Evolutionary conservation across 2,888 invertebrate species (phyloP).

Genomic region (Sialis lutaria): DNA sequence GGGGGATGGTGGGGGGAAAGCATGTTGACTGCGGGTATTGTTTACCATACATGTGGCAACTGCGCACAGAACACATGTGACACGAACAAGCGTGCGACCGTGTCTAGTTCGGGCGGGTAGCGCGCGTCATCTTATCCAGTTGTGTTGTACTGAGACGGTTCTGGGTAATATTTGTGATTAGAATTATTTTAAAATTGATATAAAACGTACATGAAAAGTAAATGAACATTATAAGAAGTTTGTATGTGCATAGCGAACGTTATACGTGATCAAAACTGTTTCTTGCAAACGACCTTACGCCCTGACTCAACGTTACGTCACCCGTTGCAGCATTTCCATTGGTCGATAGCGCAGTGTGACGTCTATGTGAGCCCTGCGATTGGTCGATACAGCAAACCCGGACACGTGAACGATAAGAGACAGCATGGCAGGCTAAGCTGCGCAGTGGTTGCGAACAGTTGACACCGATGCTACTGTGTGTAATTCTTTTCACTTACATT

Average conservation of each 20-base stretch:
- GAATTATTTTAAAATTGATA: too few species aligned
- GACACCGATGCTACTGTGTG: conserved; percentile 17
- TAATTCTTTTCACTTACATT: background rate
- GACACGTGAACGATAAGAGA: conserved; percentile 28
- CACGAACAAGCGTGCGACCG: conserved; percentile 8
- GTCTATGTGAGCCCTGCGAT: conserved; percentile 21
- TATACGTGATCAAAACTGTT: background rate
- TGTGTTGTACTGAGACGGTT: too few species aligned
- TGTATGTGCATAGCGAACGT: too few species aligned
- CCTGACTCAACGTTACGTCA: conserved; percentile 24
- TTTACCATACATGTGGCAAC: conserved; percentile 16
- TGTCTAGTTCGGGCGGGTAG: background rate
- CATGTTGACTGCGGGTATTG: background rate
- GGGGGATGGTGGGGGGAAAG: too few species aligned
- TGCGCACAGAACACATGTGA: conserved; percentile 16
- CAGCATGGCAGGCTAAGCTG: conserved; percentile 27
- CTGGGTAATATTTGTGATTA: too few species aligned
- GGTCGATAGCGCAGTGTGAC: conserved; percentile 29
- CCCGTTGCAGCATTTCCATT: conserved; percentile 26
- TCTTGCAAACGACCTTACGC: conserved; percentile 11
- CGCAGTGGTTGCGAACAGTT: conserved; percentile 27
- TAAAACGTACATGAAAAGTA: too few species aligned
- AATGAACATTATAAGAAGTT: too few species aligned
- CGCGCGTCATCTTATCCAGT: too few species aligned
- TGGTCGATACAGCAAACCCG: conserved; percentile 22